phyloP scores from a whole-genome alignment of 2,888 invertebrate species.

The Lepidonotus clava region DNA sequence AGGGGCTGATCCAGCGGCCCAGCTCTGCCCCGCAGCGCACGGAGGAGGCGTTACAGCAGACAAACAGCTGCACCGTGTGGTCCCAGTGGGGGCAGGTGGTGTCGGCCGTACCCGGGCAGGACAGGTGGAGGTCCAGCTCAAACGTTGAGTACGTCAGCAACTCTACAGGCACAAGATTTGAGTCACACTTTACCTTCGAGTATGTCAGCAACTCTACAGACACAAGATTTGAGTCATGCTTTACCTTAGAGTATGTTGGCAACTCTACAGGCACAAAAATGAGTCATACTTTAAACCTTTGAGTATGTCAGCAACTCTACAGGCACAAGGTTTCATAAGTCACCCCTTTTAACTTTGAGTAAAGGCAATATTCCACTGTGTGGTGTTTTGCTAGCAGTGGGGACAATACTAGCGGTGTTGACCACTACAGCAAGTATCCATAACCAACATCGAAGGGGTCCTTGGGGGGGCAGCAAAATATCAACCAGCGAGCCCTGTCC shows the following conservation, averaged over 20 bases:
- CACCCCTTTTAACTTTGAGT: conserved; percentile 65
- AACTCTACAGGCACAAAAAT: conserved; percentile 62
- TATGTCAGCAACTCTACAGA: conserved; percentile 64
- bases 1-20: conserved; percentile 72
- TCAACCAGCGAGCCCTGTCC: too few species aligned
- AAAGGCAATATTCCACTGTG: too few species aligned
- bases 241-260: conserved; percentile 60
- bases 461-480: too few species aligned
- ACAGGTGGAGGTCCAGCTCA: conserved; percentile 69
- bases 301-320: conserved; percentile 63
- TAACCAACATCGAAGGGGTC: too few species aligned
- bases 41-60: conserved; percentile 67
- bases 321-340: conserved; percentile 57
- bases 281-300: conserved; percentile 66
- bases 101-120: conserved; percentile 69
- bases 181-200: conserved; percentile 66
- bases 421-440: too few species aligned
- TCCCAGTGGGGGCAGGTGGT: conserved; percentile 71
- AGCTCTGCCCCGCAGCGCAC: conserved; percentile 69
- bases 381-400: too few species aligned
- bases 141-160: conserved; percentile 61
- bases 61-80: conserved; percentile 68
- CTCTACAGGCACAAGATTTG: conserved; percentile 60
- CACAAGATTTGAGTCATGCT: conserved; percentile 63
- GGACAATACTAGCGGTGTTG: too few species aligned